Evolutionary conservation across 2,888 invertebrate species (phyloP), one percentile per base, ranked within the genome.

Genomic region (Athrips mouffetella): DNA sequence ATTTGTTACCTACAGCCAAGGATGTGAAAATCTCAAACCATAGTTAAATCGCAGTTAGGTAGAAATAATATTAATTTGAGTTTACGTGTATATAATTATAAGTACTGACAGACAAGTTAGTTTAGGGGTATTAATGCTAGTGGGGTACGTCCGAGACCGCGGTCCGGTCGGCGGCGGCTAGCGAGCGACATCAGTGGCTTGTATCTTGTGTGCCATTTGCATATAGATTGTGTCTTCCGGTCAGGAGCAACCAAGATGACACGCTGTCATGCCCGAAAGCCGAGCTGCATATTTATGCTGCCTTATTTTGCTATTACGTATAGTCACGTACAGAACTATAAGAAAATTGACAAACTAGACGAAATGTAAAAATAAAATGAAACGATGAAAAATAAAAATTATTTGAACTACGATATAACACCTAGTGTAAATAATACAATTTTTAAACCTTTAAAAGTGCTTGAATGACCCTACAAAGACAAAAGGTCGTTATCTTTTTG

Each of bases 211-310:
- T 70, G 63, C 66, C 72, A 89, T 89, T 89, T 82, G 85, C 89
- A 89, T 89, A 88, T 89, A 89, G 88, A 89, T 89, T 89, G 88
- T 86, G 80, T 88, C 87, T 87, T 87, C 80, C 81, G 81, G 80
- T 80, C 83, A 83, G 72, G 76, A 68, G 69, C 45, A 15, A 23
- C 45, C 80, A 84, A 83, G 85, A 84, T 77, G 85, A 82, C 81
- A 80, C 79, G 70, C 78, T 78, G 71, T 68, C 60, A 62, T 62
- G 58, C 57, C 60, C 63, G 50, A 60, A 61, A 67, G 66, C 65
- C 53, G 55, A 59, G 62, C 66, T 74, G 65, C 71, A 71, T 76
- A 75, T 73, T 73, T 73, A 70, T 64, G 59, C 55, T 40, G 49
- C 48, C 53, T 51, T 54, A 45, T 33, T 33, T 21, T 20, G 21